These are phyloP conservation scores for Cossypha dichroa DNA, from an alignment of 2,797 vertebrate genomes.

Conservation along the genomic window DNA sequence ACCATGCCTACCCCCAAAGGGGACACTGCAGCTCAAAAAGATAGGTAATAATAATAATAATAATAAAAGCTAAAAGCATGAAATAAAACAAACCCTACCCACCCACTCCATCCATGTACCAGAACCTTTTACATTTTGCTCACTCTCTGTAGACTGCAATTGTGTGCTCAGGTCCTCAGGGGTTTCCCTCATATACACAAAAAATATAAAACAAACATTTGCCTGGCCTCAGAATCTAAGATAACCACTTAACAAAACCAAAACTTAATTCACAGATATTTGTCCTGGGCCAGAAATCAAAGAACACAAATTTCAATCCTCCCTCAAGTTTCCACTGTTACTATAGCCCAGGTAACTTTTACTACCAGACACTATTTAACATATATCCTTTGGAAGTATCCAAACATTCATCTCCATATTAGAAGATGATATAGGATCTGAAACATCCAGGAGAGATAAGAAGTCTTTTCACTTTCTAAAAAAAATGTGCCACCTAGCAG, in stretches of 20 bases:
- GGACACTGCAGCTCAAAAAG: neutral
- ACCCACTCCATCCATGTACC: too few relatives aligned
- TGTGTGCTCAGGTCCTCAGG: neutral
- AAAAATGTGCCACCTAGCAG: neutral
- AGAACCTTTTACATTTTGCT: neutral
- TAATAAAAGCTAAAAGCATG: neutral
- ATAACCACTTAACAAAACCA: neutral
- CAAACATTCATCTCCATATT: neutral
- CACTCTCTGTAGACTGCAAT: neutral
- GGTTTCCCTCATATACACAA: neutral
- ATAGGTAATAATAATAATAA: neutral
- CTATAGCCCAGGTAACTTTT: neutral
- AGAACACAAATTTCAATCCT: neutral
- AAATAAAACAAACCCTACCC: too few relatives aligned
- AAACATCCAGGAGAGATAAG: neutral
- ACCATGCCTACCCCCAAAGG: neutral
- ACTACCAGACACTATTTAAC: neutral
- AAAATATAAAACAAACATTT: neutral
- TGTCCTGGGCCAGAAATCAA: neutral
- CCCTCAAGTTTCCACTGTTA: neutral
- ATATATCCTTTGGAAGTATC: neutral
- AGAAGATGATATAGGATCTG: neutral
- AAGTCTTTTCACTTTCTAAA: neutral
- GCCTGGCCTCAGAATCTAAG: neutral
- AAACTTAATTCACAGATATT: neutral